These are phyloP conservation scores for Trilocha varians DNA, from an alignment of 2,888 invertebrate genomes.

Conservation along the genomic window DNA sequence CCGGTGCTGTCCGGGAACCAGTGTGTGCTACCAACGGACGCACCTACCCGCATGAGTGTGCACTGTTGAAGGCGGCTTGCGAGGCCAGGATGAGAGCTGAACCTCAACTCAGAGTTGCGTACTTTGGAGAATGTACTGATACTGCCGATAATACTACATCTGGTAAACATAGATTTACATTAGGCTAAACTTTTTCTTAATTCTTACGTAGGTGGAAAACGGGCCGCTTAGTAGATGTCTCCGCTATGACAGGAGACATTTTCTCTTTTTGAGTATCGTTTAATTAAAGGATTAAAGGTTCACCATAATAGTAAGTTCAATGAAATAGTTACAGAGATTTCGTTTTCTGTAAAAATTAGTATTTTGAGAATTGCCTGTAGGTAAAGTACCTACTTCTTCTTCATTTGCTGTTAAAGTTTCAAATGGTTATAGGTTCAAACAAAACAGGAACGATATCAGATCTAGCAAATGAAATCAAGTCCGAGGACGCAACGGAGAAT, in stretches of 20 bases:
- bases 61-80: constrained; percentile 84
- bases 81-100: constrained; percentile 77
- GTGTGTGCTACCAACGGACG: constrained; percentile 85
- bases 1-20: constrained; percentile 76
- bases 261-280: no score
- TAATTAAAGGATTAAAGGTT: no score
- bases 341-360: no score
- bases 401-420: background rate
- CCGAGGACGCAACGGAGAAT: constrained; percentile 36
- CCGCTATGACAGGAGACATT: no score
- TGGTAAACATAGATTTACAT: constrained; percentile 28
- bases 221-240: no score
- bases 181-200: no score
- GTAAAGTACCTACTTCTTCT: no score
- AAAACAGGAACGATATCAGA: constrained; percentile 40
- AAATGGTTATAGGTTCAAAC: constrained; percentile 31
- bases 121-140: constrained; percentile 85
- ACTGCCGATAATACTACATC: constrained; percentile 69
- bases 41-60: constrained; percentile 88
- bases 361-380: no score
- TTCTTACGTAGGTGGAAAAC: no score
- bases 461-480: constrained; percentile 47
- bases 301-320: no score
- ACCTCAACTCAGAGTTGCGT: constrained; percentile 67
- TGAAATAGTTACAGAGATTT: no score